Evolutionary conservation across 2,797 vertebrate species (phyloP).

Genomic region (Cuculus canorus): DNA sequence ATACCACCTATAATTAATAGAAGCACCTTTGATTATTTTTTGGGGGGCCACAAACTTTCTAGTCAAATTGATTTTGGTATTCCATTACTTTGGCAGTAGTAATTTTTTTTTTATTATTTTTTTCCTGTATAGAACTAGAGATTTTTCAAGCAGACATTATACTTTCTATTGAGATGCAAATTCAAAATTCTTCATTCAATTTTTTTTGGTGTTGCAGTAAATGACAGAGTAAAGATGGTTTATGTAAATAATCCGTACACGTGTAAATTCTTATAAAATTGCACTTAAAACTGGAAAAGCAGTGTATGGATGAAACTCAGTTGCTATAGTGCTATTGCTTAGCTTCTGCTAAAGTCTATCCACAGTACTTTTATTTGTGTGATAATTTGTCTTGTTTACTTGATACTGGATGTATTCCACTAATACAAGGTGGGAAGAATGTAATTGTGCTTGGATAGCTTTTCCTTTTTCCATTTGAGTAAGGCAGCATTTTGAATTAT

Average conservation of each 20-base stretch:
- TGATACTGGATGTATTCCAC: background rate
- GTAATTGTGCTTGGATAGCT: background rate
- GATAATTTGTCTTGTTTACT: background rate
- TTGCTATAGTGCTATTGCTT: background rate
- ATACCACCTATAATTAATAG: background rate
- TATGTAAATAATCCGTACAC: background rate
- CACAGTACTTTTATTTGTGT: background rate
- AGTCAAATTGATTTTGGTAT: background rate
- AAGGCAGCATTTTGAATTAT: background rate
- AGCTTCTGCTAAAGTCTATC: background rate
- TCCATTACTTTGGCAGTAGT: background rate
- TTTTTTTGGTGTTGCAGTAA: background rate
- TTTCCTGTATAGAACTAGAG: background rate
- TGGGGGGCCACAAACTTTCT: background rate
- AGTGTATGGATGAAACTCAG: background rate
- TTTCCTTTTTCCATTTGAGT: background rate
- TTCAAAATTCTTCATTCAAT: background rate
- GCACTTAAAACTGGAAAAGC: background rate
- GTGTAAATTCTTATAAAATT: background rate
- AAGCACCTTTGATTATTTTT: background rate
- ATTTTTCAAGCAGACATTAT: background rate
- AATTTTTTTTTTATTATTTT: background rate
- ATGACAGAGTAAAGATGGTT: background rate
- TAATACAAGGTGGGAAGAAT: background rate
- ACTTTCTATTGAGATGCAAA: background rate